Percentiles rank a stretch among this genome's conserved stretches.
phyloP scores from a whole-genome alignment of 1,140 invertebrate species.

The Cydia amplana region DNA sequence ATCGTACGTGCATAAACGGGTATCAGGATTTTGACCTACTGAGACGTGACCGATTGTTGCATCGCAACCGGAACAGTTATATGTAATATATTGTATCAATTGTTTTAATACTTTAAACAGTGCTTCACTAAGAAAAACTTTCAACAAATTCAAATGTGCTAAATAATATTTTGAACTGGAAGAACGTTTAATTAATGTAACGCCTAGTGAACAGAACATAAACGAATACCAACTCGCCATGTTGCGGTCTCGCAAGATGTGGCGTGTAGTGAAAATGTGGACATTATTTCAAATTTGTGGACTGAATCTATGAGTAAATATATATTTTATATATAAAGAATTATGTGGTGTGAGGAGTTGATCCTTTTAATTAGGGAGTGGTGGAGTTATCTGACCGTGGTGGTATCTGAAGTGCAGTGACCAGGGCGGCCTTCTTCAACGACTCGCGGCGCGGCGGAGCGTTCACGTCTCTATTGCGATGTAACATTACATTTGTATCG shows the following conservation, averaged over 20 bases:
- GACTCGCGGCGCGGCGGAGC: not conserved
- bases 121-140: conserved; percentile 74
- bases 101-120: conserved; percentile 78
- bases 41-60: conserved; percentile 50
- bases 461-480: conserved; percentile 54
- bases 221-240: conserved; percentile 60
- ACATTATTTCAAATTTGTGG: conserved; percentile 78
- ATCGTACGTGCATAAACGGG: conserved; percentile 54
- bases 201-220: conserved; percentile 76
- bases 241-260: conserved; percentile 55
- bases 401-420: conserved; percentile 30
- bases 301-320: conserved; percentile 74
- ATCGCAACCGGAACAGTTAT: conserved; percentile 68
- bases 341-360: conserved; percentile 76
- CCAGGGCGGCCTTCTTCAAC: not conserved
- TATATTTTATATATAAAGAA: conserved; percentile 76
- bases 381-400: conserved; percentile 51
- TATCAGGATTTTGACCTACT: conserved; percentile 54
- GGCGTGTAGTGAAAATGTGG: conserved; percentile 69
- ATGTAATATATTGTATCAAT: conserved; percentile 70
- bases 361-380: conserved; percentile 66
- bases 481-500: conserved; percentile 72
- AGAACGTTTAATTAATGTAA: conserved; percentile 72
- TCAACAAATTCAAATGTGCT: conserved; percentile 78
- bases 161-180: conserved; percentile 74